phyloP scores from a whole-genome alignment of 2,797 vertebrate genomes.

The Peromyscus aztecus region DNA sequence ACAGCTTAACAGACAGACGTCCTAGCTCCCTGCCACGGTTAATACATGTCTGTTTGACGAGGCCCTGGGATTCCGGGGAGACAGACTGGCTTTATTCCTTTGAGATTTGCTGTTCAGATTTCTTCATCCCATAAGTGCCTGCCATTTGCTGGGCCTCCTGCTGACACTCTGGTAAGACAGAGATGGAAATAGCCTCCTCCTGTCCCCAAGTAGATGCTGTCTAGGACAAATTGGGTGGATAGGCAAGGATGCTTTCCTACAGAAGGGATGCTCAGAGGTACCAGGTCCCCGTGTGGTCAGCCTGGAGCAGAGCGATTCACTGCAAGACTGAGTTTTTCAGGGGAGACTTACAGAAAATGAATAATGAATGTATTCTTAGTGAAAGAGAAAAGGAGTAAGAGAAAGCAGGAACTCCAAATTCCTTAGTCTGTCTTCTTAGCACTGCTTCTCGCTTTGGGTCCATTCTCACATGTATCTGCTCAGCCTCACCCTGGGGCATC shows the following conservation, averaged over 20 bases:
- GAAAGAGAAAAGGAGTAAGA: neutral
- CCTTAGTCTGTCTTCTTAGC: neutral
- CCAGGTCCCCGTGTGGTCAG: rapidly evolving
- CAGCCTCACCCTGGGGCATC: neutral
- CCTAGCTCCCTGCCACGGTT: neutral
- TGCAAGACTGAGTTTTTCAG: rapidly evolving
- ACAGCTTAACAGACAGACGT: neutral
- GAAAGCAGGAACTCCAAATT: neutral
- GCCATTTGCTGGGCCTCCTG: neutral
- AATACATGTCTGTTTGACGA: neutral
- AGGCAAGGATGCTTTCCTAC: rapidly evolving
- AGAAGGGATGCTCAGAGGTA: neutral
- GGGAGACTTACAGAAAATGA: neutral
- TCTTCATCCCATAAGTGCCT: neutral
- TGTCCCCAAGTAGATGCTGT: neutral
- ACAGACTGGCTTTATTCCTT: neutral
- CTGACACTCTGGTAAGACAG: neutral
- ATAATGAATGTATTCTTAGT: neutral
- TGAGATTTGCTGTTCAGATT: neutral
- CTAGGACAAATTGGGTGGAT: rapidly evolving
- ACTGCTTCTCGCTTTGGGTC: neutral
- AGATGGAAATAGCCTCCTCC: neutral
- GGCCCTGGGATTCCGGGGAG: neutral
- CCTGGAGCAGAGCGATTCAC: too few species aligned
- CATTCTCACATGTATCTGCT: rapidly evolving